Evolutionary conservation across 2,888 invertebrate species (phyloP).

Genomic region (Neoascia interrupta): DNA sequence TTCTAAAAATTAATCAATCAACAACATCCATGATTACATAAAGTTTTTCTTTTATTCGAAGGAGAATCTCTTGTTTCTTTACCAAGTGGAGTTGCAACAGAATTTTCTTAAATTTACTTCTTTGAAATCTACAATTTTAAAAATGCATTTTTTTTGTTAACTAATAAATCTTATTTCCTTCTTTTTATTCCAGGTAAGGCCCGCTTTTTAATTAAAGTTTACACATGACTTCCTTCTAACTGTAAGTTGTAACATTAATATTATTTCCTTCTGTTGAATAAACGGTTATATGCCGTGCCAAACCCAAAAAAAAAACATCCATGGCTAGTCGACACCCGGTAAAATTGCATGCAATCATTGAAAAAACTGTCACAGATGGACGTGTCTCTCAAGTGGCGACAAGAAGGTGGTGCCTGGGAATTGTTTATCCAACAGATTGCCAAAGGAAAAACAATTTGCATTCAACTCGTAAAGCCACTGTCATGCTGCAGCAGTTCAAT

Average conservation of each 20-base stretch:
- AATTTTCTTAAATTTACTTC: too few relatives aligned
- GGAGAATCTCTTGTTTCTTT: too few relatives aligned
- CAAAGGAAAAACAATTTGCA: constrained; percentile 23
- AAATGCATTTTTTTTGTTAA: not conserved
- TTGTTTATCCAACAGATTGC: not conserved
- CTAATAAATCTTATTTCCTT: not conserved
- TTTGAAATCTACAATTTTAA: too few relatives aligned
- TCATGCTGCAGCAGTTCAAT: constrained; percentile 25
- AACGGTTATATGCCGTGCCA: too few relatives aligned
- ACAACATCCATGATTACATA: constrained; percentile 14
- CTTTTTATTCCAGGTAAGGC: constrained; percentile 30
- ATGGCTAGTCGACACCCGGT: constrained; percentile 17
- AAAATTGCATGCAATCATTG: too few relatives aligned
- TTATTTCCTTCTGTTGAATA: constrained; percentile 12
- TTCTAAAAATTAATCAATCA: constrained; percentile 41
- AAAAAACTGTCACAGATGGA: constrained; percentile 14
- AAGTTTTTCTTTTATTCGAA: too few relatives aligned
- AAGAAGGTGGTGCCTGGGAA: constrained; percentile 54
- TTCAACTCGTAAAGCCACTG: constrained; percentile 40
- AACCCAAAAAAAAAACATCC: constrained; percentile 36
- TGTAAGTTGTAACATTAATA: not conserved
- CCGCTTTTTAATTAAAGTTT: not conserved
- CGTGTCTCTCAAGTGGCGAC: constrained; percentile 33
- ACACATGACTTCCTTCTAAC: too few relatives aligned
- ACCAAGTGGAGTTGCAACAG: too few relatives aligned